These are phyloP conservation scores for Scophthalmus maximus DNA, from an alignment of 2,113 vertebrate genomes.

Conservation along the genomic window DNA sequence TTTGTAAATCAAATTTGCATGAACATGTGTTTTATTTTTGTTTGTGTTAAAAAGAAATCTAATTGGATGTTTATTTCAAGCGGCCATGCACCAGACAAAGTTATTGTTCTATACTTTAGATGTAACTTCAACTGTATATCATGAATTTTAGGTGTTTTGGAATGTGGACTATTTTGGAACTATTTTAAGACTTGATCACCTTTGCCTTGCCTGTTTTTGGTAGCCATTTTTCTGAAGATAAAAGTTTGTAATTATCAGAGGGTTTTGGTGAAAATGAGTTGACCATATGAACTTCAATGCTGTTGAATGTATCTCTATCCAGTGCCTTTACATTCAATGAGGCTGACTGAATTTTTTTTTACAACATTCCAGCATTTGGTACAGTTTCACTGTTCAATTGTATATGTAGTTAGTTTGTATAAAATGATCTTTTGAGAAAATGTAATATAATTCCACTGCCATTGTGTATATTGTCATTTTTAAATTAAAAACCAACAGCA, in stretches of 20 bases:
- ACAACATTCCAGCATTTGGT: conserved; percentile 3
- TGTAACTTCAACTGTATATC: neutral
- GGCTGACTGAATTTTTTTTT: neutral
- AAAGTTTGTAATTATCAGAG: neutral
- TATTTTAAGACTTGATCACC: neutral
- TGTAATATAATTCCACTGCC: conserved; percentile 41
- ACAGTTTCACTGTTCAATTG: neutral
- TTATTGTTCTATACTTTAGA: neutral
- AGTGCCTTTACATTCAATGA: conserved; percentile 42
- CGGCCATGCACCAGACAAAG: neutral
- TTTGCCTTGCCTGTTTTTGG: neutral
- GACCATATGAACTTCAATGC: neutral
- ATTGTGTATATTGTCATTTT: conserved; percentile 22
- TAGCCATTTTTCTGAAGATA: neutral
- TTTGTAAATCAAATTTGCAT: conserved; percentile 6
- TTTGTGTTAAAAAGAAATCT: neutral
- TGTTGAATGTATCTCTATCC: conserved; percentile 1
- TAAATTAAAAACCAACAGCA: conserved; percentile 31
- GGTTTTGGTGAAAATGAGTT: conserved; percentile 2
- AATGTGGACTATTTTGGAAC: neutral
- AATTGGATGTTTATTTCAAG: neutral
- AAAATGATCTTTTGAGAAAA: conserved; percentile 4
- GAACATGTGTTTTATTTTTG: neutral
- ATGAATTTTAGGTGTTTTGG: neutral
- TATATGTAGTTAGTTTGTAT: conserved; percentile 20